Percentiles rank a stretch among this genome's conserved stretches.
Evolutionary conservation across 2,888 invertebrate species (phyloP).

Genomic region (Resseliella maxima): DNA sequence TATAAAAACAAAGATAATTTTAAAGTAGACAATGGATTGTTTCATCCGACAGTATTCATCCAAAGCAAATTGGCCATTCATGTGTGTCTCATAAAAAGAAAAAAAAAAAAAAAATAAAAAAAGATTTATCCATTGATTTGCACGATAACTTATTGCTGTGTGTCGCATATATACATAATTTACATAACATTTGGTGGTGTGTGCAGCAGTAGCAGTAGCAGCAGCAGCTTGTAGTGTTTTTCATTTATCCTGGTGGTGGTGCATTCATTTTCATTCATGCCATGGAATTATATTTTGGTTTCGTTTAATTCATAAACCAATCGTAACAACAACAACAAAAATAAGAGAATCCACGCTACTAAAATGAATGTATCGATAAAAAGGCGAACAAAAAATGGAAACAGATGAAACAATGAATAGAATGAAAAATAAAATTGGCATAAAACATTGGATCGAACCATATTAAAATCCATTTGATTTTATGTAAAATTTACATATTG

Average conservation of each 20-base stretch:
- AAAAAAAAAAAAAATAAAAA: too few relatives aligned
- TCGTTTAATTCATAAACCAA: neutral
- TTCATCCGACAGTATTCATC: neutral
- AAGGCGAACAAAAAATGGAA: too few relatives aligned
- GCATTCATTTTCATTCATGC: neutral
- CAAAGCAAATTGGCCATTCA: conserved; percentile 41
- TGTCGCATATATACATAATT: neutral
- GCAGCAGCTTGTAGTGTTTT: neutral
- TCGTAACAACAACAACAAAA: neutral
- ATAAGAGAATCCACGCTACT: too few relatives aligned
- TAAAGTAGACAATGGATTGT: neutral
- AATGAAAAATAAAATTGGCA: too few relatives aligned
- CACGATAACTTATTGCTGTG: neutral
- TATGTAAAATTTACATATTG: too few relatives aligned
- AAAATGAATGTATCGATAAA: too few relatives aligned
- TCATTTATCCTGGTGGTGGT: conserved; percentile 18
- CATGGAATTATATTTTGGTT: neutral
- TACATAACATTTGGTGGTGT: neutral
- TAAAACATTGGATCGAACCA: too few relatives aligned
- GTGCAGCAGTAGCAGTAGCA: neutral
- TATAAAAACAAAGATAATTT: neutral
- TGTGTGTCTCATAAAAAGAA: conserved; percentile 45
- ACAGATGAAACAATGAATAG: too few relatives aligned
- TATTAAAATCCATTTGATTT: too few relatives aligned
- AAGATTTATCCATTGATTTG: conserved; percentile 48